Evolutionary conservation across 2,113 vertebrate species (phyloP), one percentile per base, ranked within the genome.

Genomic region (Urocynchramus pylzowi): DNA sequence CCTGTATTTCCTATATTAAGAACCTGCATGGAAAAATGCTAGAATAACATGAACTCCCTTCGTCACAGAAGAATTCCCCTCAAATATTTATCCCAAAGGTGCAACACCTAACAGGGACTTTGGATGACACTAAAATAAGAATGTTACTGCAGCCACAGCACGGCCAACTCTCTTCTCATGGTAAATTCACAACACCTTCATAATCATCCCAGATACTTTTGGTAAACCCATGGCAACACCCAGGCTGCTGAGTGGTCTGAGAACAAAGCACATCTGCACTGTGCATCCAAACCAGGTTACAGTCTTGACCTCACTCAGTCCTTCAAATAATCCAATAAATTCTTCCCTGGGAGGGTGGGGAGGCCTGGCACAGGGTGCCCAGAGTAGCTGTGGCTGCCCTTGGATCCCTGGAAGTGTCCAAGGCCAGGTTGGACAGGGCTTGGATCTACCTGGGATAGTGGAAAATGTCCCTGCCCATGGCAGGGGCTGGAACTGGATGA

Each of bases 201-300:
- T 1, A 13, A 60, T 1, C 4, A 1, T 19, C 53, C 17, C 20
- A 4, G 3, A 21, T 15, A 20, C n/a, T 26, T 8, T 9, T 50
- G 60, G 22, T n/a, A 61, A 81, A 37, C 8, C 10, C 35, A 0
- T 2, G 19, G 57, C 8, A 7, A 52, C 27, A 22, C 7, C 33
- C 20, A 16, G 1, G 6, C 69, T 52, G 39, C 31, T 28, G 47
- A 63, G 23, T 6, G 33, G 5, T 24, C 42, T 3, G 7, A 79
- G 61, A 90, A 4, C 15, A 53, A 84, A 60, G 44, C 20, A 31
- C 39, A 23, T 12, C 26, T 37, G 15, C 13, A 8, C 5, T 41
- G 42, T 20, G n/a, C 35, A 8, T 26, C 35, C 53, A 60, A 54
- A 60, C 2, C 14, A 31, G 27, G n/a, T 39, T 3, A 24, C 3